Conservation (phyloP, 2,797 vertebrate genomes). For the Falco novaeseelandiae region DNA sequence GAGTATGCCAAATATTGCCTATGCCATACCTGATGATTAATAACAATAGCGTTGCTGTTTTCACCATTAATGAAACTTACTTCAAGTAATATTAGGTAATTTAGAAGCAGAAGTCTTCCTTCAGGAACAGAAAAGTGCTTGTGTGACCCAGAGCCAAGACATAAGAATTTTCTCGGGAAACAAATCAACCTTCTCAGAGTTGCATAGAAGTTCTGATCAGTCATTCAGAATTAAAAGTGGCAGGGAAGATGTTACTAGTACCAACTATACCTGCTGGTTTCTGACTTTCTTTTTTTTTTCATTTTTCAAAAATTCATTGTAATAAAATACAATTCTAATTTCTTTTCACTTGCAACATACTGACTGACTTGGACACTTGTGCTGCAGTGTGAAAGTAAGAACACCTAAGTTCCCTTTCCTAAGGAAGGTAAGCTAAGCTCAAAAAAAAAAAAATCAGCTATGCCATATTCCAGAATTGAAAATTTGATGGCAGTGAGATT, state of each 20-base stretch:
- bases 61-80: not conserved
- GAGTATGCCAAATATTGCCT: not conserved
- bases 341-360: not conserved
- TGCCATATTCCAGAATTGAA: not conserved
- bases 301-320: not conserved
- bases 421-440: not conserved
- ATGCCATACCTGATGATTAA: too few species aligned
- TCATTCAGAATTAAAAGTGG: not conserved
- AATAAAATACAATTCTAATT: not conserved
- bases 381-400: not conserved
- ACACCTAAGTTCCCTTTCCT: not conserved
- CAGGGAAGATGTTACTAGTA: not conserved
- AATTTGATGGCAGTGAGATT: not conserved
- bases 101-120: not conserved
- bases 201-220: not conserved
- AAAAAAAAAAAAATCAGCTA: not conserved
- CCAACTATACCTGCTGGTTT: not conserved
- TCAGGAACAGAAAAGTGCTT: not conserved
- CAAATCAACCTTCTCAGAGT: not conserved
- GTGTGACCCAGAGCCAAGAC: not conserved
- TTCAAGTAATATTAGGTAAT: not conserved
- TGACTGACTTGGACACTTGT: not conserved
- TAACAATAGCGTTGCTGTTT: not conserved
- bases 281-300: not conserved
- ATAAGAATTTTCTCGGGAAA: not conserved